A percentile compares a stretch with the other conserved stretches of the same genome.
Evolutionary conservation across 2,888 invertebrate species (phyloP).

Genomic region (Cephus spinipes): DNA sequence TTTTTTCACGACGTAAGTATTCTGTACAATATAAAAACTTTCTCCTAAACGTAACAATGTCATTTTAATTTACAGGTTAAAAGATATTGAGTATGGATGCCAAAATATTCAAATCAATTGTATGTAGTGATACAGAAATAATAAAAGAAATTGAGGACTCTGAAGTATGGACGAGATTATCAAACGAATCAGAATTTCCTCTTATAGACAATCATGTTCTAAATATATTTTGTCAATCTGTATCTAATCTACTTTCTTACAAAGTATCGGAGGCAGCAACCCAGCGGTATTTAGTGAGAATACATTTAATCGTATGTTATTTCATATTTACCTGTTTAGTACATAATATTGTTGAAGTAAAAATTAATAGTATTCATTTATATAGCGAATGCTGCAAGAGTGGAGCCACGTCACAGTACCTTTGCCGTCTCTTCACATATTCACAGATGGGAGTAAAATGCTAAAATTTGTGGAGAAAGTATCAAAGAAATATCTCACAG

Average conservation of each 20-base stretch:
- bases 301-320: slow-evolving; percentile 47
- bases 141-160: slow-evolving; percentile 30
- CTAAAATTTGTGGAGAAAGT: slow-evolving; percentile 36
- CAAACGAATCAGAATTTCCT: slow-evolving; percentile 36
- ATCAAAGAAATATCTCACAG: slow-evolving; percentile 44
- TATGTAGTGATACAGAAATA: slow-evolving; percentile 40
- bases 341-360: background rate
- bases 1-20: too few relatives aligned
- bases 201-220: slow-evolving; percentile 34
- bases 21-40: too few relatives aligned
- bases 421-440: slow-evolving; percentile 32
- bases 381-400: slow-evolving; percentile 49
- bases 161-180: slow-evolving; percentile 29
- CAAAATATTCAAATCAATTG: slow-evolving; percentile 42
- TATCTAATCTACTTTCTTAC: slow-evolving; percentile 46
- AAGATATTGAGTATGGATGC: slow-evolving; percentile 40
- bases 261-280: slow-evolving; percentile 53
- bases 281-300: slow-evolving; percentile 54
- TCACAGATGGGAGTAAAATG: slow-evolving; percentile 38
- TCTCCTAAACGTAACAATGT: too few relatives aligned
- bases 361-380: too few relatives aligned
- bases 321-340: background rate
- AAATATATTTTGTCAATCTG: slow-evolving; percentile 40
- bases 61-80: too few relatives aligned
- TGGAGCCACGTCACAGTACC: slow-evolving; percentile 42